Evolutionary conservation across 2,113 vertebrate genomes (phyloP).

Genomic region (Dipodomys spectabilis): DNA sequence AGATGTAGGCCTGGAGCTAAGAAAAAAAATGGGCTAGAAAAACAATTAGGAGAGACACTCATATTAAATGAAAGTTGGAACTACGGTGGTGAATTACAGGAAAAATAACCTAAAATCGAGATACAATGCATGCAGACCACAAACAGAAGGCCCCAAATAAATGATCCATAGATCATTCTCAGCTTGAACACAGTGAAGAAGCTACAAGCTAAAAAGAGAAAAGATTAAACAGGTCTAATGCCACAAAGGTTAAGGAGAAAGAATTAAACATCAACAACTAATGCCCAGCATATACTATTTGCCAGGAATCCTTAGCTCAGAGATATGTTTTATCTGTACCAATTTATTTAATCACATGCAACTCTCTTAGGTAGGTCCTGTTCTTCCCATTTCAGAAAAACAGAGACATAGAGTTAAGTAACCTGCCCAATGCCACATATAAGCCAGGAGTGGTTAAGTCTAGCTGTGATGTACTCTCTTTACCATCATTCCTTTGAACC

Average conservation of each 20-base stretch:
- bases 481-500: background rate
- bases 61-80: background rate
- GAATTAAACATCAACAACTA: background rate
- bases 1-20: background rate
- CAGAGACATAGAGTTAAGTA: background rate
- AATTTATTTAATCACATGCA: background rate
- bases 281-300: background rate
- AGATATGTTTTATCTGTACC: background rate
- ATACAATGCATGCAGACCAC: no score
- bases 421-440: background rate
- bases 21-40: background rate
- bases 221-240: background rate
- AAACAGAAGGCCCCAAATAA: conserved; percentile 1
- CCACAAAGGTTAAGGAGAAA: background rate
- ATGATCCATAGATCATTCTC: background rate
- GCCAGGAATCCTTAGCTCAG: background rate
- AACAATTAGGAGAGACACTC: background rate
- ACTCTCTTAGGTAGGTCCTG: background rate
- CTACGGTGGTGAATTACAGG: background rate
- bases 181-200: background rate
- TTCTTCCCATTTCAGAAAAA: background rate
- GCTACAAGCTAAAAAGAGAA: background rate
- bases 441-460: background rate
- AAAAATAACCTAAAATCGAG: background rate
- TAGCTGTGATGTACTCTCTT: background rate